phyloP scores from a whole-genome alignment of 2,113 vertebrate genomes.

The Xenopus tropicalis region UCB_Xtro_10.0 CM004450.2:100789001-100789500 shows the following conservation, averaged over 20 bases:
- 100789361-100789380: constrained; percentile 54
- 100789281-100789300: constrained; percentile 39
- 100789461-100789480: constrained; percentile 64
- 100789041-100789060: constrained; percentile 87
- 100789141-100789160: constrained; percentile 98
- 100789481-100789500: constrained; percentile 67
- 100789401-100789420: constrained; percentile 71
- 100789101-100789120: constrained; percentile 93
- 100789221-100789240: constrained; percentile 57
- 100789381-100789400: constrained; percentile 60
- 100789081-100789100: constrained; percentile 97
- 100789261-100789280: constrained; percentile 4
- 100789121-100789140: constrained; percentile 97
- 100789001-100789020: constrained; percentile 92
- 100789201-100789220: constrained; percentile 58
- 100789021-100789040: constrained; percentile 92
- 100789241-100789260: not conserved
- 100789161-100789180: constrained; percentile 95
- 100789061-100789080: constrained; percentile 98
- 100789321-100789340: constrained; percentile 63
- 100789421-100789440: constrained; percentile 81
- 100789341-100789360: constrained; percentile 58
- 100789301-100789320: constrained; percentile 43
- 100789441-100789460: constrained; percentile 74
- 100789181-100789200: constrained; percentile 91